phyloP scores from a whole-genome alignment of 1,140 invertebrate species.

The Platyscapa corneri region DNA sequence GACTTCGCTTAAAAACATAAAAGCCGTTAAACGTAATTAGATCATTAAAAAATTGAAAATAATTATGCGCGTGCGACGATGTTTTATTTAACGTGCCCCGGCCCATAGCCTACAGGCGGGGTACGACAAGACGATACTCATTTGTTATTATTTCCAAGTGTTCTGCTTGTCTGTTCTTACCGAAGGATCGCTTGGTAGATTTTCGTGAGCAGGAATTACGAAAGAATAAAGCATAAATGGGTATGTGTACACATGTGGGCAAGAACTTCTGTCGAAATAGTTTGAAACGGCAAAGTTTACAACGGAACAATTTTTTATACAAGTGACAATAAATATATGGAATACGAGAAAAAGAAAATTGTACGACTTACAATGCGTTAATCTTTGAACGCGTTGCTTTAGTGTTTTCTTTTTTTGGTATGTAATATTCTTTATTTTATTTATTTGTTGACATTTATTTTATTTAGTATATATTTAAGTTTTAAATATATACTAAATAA shows the following conservation, averaged over 20 bases:
- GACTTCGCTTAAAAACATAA: too few species aligned
- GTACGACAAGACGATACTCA: slow-evolving; percentile 58
- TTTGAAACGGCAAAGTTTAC: slow-evolving; percentile 59
- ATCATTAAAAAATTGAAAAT: too few species aligned
- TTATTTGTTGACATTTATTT: slow-evolving; percentile 31
- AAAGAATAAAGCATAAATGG: slow-evolving; percentile 53
- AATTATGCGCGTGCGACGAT: too few species aligned
- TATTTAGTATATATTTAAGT: too few species aligned
- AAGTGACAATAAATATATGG: slow-evolving; percentile 42
- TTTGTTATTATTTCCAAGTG: slow-evolving; percentile 61
- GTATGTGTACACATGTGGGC: slow-evolving; percentile 44
- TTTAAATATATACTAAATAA: too few species aligned
- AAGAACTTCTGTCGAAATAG: slow-evolving; percentile 60
- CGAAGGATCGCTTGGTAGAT: slow-evolving; percentile 59
- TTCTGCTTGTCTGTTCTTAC: slow-evolving; percentile 58
- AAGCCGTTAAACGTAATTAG: too few species aligned
- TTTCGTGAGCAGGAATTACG: slow-evolving; percentile 47
- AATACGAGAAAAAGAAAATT: not conserved
- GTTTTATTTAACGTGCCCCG: too few species aligned
- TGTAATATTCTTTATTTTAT: slow-evolving; percentile 38
- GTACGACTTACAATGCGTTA: not conserved
- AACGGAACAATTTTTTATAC: slow-evolving; percentile 13
- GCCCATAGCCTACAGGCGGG: too few species aligned
- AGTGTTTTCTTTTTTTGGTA: slow-evolving; percentile 48
- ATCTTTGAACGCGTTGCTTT: slow-evolving; percentile 5